These are phyloP conservation scores for Sminthurides aquaticus DNA, from an alignment of 2,888 invertebrate species.

Conservation along the genomic window DNA sequence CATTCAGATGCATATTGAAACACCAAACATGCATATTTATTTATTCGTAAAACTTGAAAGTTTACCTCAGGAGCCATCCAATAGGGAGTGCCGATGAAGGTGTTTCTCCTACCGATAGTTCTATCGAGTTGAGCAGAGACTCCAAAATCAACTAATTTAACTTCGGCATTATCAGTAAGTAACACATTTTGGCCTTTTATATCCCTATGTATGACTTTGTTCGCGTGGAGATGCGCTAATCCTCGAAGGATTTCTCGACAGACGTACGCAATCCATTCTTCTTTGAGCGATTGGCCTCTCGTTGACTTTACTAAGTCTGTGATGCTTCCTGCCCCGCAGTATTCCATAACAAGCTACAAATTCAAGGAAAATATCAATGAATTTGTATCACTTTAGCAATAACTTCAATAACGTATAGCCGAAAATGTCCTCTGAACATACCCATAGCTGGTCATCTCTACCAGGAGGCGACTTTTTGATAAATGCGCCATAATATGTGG, in stretches of 20 bases:
- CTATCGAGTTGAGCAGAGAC: constrained; percentile 84
- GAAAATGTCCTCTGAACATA: constrained; percentile 46
- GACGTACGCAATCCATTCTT: constrained; percentile 99
- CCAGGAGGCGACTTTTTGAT: constrained; percentile 98
- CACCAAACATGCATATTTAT: too few relatives aligned
- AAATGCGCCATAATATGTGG: constrained; percentile 99
- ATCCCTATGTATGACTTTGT: constrained; percentile 98
- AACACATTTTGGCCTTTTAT: constrained; percentile 99
- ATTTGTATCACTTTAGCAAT: too few relatives aligned
- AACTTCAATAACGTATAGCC: too few relatives aligned
- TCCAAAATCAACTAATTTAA: constrained; percentile 65
- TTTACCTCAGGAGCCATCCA: constrained; percentile 97
- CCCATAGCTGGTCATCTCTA: constrained; percentile 98
- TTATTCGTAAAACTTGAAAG: too few relatives aligned
- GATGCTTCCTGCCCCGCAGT: constrained; percentile 97
- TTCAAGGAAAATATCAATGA: constrained; percentile 11
- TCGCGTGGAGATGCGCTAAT: constrained; percentile 92
- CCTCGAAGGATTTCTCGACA: constrained; percentile 93
- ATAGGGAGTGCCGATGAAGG: constrained; percentile 96
- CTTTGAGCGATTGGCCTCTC: constrained; percentile 94
- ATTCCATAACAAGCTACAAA: constrained; percentile 93
- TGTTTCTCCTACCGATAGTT: constrained; percentile 96
- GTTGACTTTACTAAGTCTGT: constrained; percentile 99
- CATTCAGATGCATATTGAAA: too few relatives aligned
- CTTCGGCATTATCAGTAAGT: constrained; percentile 98